Base-by-base conservation (phyloP, 2,888 invertebrate species). In the Heliconius charithonia region DNA sequence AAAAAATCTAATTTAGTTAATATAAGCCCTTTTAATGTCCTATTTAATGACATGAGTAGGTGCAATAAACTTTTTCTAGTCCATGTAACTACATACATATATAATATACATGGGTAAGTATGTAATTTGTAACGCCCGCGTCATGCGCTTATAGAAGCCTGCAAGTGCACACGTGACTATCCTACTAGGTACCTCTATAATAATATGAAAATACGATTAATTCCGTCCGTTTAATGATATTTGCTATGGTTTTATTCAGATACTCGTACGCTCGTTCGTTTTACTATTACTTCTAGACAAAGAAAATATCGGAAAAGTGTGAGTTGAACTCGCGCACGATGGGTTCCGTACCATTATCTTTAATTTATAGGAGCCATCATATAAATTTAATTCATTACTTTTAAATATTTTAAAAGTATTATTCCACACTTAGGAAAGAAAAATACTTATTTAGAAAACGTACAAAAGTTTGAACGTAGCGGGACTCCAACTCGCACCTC, bases 181-280 rank as follows among this genome's bases (percentile, higher is more conserved):
- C 27, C 27, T 41, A 62, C 76, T 29, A 51, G 51, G 51, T 22
- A 22, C 51, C 19, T 51, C 19, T 51, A 51, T 16, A 19, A 51
- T 51, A 51, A 62, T 22, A 29, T 62, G 22, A 45, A 45, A 76
- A 76, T 76, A 71, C 76, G 45, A 63, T 71, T 77, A 77, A 77
- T 77, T 77, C 63, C 63, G 3, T 16, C 62, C 13, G 22, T 70
- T 70, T 76, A 65, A 70, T 76, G 7, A 70, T 41, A 71, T 71
- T 51, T 51, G 19, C 45, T 45, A 45, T 45, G 16, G 19, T 29
- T 71, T 71, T n/a, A 56, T 51, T 29, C 6, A 29, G 51, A 72
- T 29, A 27, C 10, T 51, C 1, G 13, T 37, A 67, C 4, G 32
- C 66, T 7, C 29, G n/a, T n/a, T n/a, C 19, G 22, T 66, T n/a